Conservation (phyloP, 2,888 invertebrate genomes). For the Thereva unica region DNA sequence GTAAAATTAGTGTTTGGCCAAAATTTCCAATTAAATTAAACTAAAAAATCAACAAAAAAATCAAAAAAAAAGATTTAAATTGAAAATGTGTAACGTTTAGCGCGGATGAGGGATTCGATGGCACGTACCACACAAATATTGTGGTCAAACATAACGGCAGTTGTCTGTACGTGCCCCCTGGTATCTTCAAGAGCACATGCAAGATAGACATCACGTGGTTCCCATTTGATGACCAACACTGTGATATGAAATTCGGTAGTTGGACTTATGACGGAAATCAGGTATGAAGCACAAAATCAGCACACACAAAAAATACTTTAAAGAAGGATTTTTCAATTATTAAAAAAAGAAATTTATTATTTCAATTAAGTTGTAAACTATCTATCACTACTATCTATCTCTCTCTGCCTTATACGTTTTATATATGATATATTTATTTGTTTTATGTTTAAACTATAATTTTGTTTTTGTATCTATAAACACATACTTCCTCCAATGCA, state of each 20-base stretch:
- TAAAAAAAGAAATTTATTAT: not conserved
- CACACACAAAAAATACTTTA: constrained; percentile 25
- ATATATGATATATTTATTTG: not conserved
- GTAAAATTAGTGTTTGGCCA: too few species aligned
- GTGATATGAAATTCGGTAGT: constrained; percentile 99
- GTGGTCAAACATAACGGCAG: constrained; percentile 98
- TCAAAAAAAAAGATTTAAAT: constrained; percentile 46
- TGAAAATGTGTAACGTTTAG: constrained; percentile 62
- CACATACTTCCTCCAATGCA: too few species aligned
- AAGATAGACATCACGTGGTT: constrained; percentile 99
- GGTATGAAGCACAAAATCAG: constrained; percentile 62
- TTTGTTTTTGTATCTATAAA: too few species aligned
- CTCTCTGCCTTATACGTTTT: too few species aligned
- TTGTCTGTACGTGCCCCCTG: constrained; percentile 99
- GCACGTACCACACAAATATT: constrained; percentile 99
- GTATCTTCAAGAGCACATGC: constrained; percentile 99
- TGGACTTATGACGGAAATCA: constrained; percentile 99
- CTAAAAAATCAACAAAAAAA: constrained; percentile 32
- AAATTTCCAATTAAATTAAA: constrained; percentile 5
- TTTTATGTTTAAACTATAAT: not conserved
- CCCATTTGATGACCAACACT: constrained; percentile 99
- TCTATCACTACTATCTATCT: too few species aligned
- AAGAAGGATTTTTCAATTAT: not conserved
- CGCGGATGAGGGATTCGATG: constrained; percentile 99
- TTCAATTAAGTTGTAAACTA: not conserved